Evolutionary conservation across 2,888 invertebrate species (phyloP).

Genomic region (Mylabris sibirica): DNA sequence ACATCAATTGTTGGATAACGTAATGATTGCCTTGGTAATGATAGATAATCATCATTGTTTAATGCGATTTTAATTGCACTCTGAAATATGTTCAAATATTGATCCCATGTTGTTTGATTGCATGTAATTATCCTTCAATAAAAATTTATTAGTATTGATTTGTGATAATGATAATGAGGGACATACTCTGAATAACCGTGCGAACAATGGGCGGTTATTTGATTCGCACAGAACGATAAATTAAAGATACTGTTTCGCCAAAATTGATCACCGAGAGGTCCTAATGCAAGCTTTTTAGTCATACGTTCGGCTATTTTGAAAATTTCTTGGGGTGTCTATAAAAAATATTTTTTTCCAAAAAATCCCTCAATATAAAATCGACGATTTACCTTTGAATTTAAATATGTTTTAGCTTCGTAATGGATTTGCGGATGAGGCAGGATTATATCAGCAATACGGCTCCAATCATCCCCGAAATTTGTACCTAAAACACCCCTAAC

Average conservation of each 20-base stretch:
- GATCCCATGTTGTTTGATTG: slow-evolving; percentile 63
- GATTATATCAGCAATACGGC: slow-evolving; percentile 64
- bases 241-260: slow-evolving; percentile 63
- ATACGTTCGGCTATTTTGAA: slow-evolving; percentile 64
- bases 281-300: slow-evolving; percentile 61
- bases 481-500: too few species aligned
- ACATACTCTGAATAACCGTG: slow-evolving; percentile 61
- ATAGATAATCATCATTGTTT: slow-evolving; percentile 47
- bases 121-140: slow-evolving; percentile 59
- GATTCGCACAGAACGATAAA: slow-evolving; percentile 59
- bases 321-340: slow-evolving; percentile 62
- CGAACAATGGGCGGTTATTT: slow-evolving; percentile 64
- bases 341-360: too few species aligned
- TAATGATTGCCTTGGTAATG: slow-evolving; percentile 42
- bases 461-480: slow-evolving; percentile 68
- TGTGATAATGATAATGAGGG: slow-evolving; percentile 14
- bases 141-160: slow-evolving; percentile 10
- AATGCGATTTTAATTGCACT: slow-evolving; percentile 61
- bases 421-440: slow-evolving; percentile 63
- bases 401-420: slow-evolving; percentile 46
- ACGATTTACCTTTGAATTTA: slow-evolving; percentile 46
- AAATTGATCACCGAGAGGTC: slow-evolving; percentile 61
- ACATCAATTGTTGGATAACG: slow-evolving; percentile 64
- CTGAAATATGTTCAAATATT: slow-evolving; percentile 66
- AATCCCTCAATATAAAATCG: neutral